These are phyloP conservation scores for Drosophila rhopaloa DNA, from an alignment of 1,140 invertebrate genomes.

Conservation along the genomic window DNA sequence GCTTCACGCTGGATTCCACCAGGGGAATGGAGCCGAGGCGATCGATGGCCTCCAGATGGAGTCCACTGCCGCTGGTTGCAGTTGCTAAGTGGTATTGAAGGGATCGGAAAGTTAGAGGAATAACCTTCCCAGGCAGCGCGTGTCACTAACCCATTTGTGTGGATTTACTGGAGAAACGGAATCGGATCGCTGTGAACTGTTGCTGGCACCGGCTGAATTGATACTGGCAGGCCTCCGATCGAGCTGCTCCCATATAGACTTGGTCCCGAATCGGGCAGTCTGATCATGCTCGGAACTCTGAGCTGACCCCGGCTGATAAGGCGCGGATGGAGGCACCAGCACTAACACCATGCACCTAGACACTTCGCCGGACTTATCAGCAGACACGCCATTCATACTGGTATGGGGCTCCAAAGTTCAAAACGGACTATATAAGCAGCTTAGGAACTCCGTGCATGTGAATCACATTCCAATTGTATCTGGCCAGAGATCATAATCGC, in stretches of 20 bases:
- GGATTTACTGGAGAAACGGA: not conserved
- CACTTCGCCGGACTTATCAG: slow-evolving; percentile 53
- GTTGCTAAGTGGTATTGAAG: slow-evolving; percentile 38
- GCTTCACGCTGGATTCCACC: slow-evolving; percentile 89
- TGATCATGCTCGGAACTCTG: slow-evolving; percentile 46
- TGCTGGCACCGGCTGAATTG: slow-evolving; percentile 35
- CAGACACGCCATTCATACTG: slow-evolving; percentile 57
- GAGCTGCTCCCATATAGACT: slow-evolving; percentile 32
- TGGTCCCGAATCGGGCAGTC: slow-evolving; percentile 44
- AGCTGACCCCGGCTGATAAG: slow-evolving; percentile 60
- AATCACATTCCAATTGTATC: slow-evolving; percentile 50
- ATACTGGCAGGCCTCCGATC: slow-evolving; percentile 26
- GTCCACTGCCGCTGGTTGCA: slow-evolving; percentile 64
- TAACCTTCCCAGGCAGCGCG: not conserved
- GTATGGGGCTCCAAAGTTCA: slow-evolving; percentile 61
- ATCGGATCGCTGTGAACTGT: slow-evolving; percentile 15
- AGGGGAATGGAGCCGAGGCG: slow-evolving; percentile 89
- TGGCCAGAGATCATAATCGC: slow-evolving; percentile 29
- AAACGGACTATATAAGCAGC: slow-evolving; percentile 19
- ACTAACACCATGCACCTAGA: slow-evolving; percentile 43
- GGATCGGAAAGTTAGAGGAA: slow-evolving; percentile 6
- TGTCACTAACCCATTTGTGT: slow-evolving; percentile 60
- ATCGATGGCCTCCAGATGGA: slow-evolving; percentile 87
- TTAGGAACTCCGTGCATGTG: slow-evolving; percentile 64
- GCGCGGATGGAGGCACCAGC: slow-evolving; percentile 21